Evolutionary conservation across 2,797 vertebrate species (phyloP).

Genomic region (Malacoctenus gilli): DNA sequence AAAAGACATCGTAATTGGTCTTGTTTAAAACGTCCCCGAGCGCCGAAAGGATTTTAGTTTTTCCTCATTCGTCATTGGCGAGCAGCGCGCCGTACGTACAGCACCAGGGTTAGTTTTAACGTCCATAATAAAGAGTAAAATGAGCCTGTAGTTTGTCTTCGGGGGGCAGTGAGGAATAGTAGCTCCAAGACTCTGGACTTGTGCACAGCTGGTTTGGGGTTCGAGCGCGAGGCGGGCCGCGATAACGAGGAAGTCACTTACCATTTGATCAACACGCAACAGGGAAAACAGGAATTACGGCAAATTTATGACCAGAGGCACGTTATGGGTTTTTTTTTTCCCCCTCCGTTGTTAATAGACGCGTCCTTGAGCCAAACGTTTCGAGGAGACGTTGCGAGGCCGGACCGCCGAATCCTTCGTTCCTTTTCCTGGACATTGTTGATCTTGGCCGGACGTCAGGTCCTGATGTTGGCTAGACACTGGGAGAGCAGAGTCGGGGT

Average conservation of each 20-base stretch:
- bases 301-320: slow-evolving; percentile 65
- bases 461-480: slow-evolving; percentile 63
- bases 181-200: slow-evolving; percentile 53
- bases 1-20: slow-evolving; percentile 69
- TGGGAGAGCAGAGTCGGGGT: slow-evolving; percentile 58
- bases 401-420: slow-evolving; percentile 30
- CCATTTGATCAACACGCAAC: slow-evolving; percentile 60
- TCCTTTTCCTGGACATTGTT: slow-evolving; percentile 67
- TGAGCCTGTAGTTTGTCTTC: slow-evolving; percentile 68
- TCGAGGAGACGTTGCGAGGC: slow-evolving; percentile 59
- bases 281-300: slow-evolving; percentile 53
- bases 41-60: slow-evolving; percentile 56
- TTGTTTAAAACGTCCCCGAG: slow-evolving; percentile 68
- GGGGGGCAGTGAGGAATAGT: slow-evolving; percentile 57
- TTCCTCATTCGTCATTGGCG: slow-evolving; percentile 39
- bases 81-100: slow-evolving; percentile 29
- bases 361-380: slow-evolving; percentile 53
- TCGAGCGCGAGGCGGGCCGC: slow-evolving; percentile 52
- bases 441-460: slow-evolving; percentile 63
- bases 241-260: slow-evolving; percentile 68
- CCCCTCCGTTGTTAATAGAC: slow-evolving; percentile 55
- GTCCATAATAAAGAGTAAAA: slow-evolving; percentile 75
- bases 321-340: no score
- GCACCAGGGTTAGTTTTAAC: slow-evolving; percentile 62
- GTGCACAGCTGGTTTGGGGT: slow-evolving; percentile 72